Conservation (phyloP, 2,888 invertebrate species). For the Phrixothrix hirtus region DNA sequence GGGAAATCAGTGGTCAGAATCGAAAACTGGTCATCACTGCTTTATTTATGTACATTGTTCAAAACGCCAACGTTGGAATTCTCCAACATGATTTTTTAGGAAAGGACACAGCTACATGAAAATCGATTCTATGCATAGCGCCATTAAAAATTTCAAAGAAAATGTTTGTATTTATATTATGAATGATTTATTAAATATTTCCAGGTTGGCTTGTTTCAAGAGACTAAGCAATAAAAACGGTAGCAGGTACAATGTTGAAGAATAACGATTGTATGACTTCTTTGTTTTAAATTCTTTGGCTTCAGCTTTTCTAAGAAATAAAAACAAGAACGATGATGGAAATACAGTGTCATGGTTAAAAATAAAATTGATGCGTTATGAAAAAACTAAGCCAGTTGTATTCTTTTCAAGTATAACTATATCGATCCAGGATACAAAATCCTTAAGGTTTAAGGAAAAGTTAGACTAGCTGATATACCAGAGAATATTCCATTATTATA, state of each 20-base stretch:
- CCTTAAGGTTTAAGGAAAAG: too few species aligned
- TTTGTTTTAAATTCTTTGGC: conserved; percentile 22
- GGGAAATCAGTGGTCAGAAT: conserved; percentile 40
- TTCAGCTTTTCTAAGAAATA: conserved; percentile 1
- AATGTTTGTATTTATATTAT: conserved; percentile 29
- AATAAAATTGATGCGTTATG: conserved; percentile 5
- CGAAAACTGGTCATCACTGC: conserved; percentile 34
- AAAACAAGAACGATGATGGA: conserved; percentile 1
- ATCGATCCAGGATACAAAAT: not conserved
- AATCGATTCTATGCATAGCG: conserved; percentile 38
- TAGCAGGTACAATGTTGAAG: conserved; percentile 7
- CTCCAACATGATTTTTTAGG: conserved; percentile 38
- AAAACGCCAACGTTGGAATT: conserved; percentile 28
- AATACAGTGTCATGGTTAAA: conserved; percentile 3
- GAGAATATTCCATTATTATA: too few species aligned
- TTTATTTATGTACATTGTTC: conserved; percentile 32
- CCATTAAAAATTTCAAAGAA: conserved; percentile 36
- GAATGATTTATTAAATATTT: conserved; percentile 35
- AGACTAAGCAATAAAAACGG: too few species aligned
- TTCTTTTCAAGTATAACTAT: conserved; percentile 4
- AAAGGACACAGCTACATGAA: conserved; percentile 39
- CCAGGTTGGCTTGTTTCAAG: conserved; percentile 27
- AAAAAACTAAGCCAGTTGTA: conserved; percentile 2
- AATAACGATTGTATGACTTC: conserved; percentile 28
- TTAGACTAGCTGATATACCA: too few species aligned